Evolutionary conservation across 2,797 vertebrate genomes (phyloP).

Genomic region (Chrysocyon brachyurus): DNA sequence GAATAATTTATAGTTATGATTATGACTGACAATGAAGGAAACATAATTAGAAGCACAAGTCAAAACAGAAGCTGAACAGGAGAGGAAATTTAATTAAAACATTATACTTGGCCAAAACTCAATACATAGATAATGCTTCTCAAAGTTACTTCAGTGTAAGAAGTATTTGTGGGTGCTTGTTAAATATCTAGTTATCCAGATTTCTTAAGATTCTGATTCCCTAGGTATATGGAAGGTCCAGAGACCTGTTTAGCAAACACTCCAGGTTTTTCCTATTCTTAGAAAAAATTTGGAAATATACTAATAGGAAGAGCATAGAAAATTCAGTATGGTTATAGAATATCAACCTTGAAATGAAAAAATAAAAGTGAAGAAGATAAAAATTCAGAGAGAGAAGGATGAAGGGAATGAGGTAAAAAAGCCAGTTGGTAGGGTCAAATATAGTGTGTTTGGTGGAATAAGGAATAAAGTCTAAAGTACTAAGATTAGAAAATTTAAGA

Average conservation of each 20-base stretch:
- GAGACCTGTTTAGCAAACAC: background rate
- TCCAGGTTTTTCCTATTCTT: background rate
- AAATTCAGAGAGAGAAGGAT: background rate
- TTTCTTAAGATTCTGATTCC: slow-evolving; percentile 37
- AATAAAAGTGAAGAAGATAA: background rate
- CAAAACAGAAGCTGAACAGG: slow-evolving; percentile 5
- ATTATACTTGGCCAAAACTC: background rate
- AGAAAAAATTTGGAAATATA: background rate
- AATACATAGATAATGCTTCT: background rate
- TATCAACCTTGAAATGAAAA: background rate
- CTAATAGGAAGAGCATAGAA: background rate
- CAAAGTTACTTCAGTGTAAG: background rate
- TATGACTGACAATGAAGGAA: background rate
- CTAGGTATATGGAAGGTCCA: background rate
- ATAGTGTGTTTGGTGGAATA: background rate
- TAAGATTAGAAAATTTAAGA: background rate
- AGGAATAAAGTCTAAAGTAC: background rate
- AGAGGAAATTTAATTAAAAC: background rate
- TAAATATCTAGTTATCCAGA: background rate
- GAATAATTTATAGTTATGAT: slow-evolving; percentile 31
- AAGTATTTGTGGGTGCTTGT: background rate
- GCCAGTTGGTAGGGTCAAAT: background rate
- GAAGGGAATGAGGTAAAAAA: background rate
- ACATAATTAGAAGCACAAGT: slow-evolving; percentile 21
- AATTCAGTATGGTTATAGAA: background rate